Evolutionary conservation across 2,113 vertebrate species (phyloP).

Genomic region (Gambusia holbrooki): DNA sequence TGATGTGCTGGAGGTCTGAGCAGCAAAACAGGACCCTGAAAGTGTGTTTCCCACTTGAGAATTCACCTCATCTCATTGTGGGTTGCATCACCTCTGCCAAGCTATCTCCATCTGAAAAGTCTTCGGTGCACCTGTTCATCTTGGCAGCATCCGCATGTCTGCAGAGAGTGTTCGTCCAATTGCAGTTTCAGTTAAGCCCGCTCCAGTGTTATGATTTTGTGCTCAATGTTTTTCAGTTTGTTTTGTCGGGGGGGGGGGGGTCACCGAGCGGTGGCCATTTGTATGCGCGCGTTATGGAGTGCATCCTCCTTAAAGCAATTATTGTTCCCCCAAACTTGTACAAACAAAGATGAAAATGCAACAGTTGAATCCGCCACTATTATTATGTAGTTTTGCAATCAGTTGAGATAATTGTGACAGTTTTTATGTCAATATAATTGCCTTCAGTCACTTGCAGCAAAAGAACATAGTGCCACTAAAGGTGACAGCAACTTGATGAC

Average conservation of each 20-base stretch:
- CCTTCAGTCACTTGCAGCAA: background rate
- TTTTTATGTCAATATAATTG: background rate
- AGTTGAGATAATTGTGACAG: background rate
- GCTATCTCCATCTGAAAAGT: conserved; percentile 55
- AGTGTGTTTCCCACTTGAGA: conserved; percentile 47
- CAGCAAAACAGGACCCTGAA: conserved; percentile 23
- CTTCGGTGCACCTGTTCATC: conserved; percentile 48
- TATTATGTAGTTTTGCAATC: background rate
- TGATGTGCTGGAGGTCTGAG: conserved; percentile 12
- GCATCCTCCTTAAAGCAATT: conserved; percentile 6
- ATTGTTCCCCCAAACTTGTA: background rate
- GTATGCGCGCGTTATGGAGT: conserved; percentile 51
- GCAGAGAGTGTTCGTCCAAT: conserved; percentile 22
- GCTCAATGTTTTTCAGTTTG: conserved; percentile 33
- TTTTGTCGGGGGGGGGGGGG: conserved; percentile 26
- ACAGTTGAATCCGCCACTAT: background rate
- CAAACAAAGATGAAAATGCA: background rate
- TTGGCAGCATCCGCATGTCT: conserved; percentile 24
- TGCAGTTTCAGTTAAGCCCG: conserved; percentile 46
- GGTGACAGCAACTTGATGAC: background rate
- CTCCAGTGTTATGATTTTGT: conserved; percentile 46
- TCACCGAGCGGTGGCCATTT: conserved; percentile 35
- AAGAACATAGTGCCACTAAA: background rate
- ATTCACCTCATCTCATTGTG: conserved; percentile 40
- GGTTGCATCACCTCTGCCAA: conserved; percentile 61